Conservation (phyloP, 2,113 vertebrate species). For the Spilogale gracilis region DNA sequence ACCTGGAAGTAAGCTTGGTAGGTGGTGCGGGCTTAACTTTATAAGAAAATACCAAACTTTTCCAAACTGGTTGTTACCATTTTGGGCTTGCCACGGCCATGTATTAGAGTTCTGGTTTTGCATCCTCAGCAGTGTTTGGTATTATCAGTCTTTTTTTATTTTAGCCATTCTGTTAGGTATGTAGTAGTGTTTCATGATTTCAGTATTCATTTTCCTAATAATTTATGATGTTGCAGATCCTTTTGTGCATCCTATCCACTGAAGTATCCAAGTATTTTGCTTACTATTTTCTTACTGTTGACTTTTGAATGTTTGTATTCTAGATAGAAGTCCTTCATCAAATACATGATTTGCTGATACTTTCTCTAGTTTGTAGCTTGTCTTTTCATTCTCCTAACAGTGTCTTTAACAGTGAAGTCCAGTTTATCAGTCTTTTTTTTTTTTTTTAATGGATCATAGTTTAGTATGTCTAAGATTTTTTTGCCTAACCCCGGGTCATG, state of each 20-base stretch:
- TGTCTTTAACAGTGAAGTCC: background rate
- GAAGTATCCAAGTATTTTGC: background rate
- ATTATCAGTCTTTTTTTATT: background rate
- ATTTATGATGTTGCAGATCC: background rate
- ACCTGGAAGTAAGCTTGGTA: background rate
- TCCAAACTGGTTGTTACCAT: background rate
- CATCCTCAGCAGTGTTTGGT: background rate
- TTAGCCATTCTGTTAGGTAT: constrained; percentile 6
- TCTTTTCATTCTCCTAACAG: background rate
- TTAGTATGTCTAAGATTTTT: background rate
- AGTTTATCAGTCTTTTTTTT: background rate
- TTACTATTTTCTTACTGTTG: background rate
- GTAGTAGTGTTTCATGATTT: background rate
- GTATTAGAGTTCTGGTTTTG: background rate
- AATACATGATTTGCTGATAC: background rate
- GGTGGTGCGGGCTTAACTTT: background rate
- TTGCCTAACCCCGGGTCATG: background rate
- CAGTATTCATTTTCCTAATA: background rate
- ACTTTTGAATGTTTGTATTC: background rate
- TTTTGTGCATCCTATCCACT: background rate
- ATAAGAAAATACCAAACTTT: constrained; percentile 18
- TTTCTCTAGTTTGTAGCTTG: constrained; percentile 29
- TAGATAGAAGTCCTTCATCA: background rate
- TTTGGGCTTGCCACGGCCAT: background rate
- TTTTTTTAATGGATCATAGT: background rate